phyloP scores from a whole-genome alignment of 2,113 vertebrate species.

The Meleagris gallopavo region DNA sequence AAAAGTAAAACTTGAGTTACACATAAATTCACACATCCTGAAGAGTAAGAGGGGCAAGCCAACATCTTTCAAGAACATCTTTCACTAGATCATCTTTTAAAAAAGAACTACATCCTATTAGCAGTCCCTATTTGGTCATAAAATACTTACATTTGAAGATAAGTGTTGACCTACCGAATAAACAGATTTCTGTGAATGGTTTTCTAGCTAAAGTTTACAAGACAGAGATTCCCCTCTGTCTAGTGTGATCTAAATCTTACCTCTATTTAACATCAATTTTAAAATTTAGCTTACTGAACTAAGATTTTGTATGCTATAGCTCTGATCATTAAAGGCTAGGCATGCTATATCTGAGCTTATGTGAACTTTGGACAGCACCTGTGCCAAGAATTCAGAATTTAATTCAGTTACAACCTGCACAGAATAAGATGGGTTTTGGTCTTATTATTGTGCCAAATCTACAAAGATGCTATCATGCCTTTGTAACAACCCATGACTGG shows the following conservation, averaged over 20 bases:
- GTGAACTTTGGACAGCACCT: not conserved
- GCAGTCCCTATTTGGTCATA: not conserved
- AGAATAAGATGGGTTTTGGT: not conserved
- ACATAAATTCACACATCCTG: not conserved
- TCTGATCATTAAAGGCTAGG: not conserved
- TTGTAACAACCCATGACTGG: not conserved
- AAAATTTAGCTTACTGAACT: not conserved
- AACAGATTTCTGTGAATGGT: not conserved
- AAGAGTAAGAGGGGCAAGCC: not conserved
- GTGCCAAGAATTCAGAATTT: not conserved
- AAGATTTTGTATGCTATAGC: not conserved
- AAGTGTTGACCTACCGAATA: not conserved
- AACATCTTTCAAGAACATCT: not conserved
- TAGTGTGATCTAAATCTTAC: not conserved
- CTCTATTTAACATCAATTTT: not conserved
- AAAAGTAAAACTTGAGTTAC: not conserved
- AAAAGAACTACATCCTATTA: not conserved
- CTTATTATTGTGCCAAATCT: not conserved
- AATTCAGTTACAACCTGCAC: not conserved
- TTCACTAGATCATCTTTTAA: not conserved
- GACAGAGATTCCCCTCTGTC: not conserved
- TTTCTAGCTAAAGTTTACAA: not conserved
- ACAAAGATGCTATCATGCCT: not conserved
- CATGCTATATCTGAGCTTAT: not conserved
- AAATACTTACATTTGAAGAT: constrained; percentile 1